Conservation (phyloP, 2,113 vertebrate genomes). For the Climacteris rufus region DNA sequence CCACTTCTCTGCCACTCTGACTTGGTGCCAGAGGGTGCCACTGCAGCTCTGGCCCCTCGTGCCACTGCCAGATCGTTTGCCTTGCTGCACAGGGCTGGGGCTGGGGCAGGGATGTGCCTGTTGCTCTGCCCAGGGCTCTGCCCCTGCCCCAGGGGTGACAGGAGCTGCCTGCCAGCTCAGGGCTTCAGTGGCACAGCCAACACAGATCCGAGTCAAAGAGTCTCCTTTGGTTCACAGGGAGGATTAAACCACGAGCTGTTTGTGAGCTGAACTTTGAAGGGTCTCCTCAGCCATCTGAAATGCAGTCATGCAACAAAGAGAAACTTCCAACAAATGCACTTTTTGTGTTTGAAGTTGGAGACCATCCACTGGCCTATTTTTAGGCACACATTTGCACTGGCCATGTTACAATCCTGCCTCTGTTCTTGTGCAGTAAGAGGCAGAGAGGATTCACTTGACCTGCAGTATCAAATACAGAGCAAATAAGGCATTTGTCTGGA, state of each 20-base stretch:
- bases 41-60: not conserved
- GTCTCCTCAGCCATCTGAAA: not conserved
- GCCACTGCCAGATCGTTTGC: not conserved
- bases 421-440: not conserved
- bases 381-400: not conserved
- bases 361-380: not conserved
- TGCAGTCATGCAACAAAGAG: not conserved
- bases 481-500: not conserved
- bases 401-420: not conserved
- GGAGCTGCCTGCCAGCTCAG: not conserved
- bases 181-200: fast-evolving
- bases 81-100: not conserved
- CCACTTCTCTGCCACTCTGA: not conserved
- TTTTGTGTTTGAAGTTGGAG: not conserved
- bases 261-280: not conserved
- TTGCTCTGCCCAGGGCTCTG: not conserved
- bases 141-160: not conserved
- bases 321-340: not conserved
- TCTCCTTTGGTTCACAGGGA: not conserved
- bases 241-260: not conserved
- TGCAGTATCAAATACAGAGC: not conserved
- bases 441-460: not conserved
- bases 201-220: not conserved
- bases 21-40: not conserved
- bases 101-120: not conserved